These are phyloP conservation scores for Apodemus speciosus DNA, from an alignment of 2,113 vertebrate species.

Conservation along the genomic window DNA sequence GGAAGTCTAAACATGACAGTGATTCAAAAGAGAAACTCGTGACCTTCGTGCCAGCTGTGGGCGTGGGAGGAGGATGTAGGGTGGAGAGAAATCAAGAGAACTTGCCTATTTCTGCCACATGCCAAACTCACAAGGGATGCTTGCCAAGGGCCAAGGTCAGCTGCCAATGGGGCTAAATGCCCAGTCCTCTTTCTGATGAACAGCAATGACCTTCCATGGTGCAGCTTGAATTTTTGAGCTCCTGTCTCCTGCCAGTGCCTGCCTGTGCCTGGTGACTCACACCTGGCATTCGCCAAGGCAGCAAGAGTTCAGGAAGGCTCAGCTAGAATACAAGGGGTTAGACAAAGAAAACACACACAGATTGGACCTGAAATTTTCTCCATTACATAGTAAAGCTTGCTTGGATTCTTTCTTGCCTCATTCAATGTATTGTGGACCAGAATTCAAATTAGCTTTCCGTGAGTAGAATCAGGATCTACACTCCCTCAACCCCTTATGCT, in stretches of 20 bases:
- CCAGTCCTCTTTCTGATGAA: slow-evolving; percentile 44
- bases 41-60: slow-evolving; percentile 6
- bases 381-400: not conserved
- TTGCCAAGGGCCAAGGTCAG: slow-evolving; percentile 36
- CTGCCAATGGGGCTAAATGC: slow-evolving; percentile 31
- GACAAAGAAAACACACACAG: not conserved
- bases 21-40: slow-evolving; percentile 37
- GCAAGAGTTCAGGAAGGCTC: not conserved
- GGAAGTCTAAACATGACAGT: slow-evolving; percentile 5
- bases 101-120: not conserved
- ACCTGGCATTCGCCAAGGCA: not conserved
- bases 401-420: slow-evolving; percentile 13
- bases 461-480: not conserved
- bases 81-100: not conserved
- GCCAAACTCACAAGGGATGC: not conserved
- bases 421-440: not conserved
- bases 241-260: not conserved
- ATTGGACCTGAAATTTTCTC: not conserved
- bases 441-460: slow-evolving; percentile 38
- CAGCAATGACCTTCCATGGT: not conserved
- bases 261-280: slow-evolving; percentile 23
- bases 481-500: not conserved
- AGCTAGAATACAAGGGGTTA: not conserved
- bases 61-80: not conserved
- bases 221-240: not conserved